phyloP scores from a whole-genome alignment of 1,140 invertebrate genomes.

The Helicoverpa armigera region DNA sequence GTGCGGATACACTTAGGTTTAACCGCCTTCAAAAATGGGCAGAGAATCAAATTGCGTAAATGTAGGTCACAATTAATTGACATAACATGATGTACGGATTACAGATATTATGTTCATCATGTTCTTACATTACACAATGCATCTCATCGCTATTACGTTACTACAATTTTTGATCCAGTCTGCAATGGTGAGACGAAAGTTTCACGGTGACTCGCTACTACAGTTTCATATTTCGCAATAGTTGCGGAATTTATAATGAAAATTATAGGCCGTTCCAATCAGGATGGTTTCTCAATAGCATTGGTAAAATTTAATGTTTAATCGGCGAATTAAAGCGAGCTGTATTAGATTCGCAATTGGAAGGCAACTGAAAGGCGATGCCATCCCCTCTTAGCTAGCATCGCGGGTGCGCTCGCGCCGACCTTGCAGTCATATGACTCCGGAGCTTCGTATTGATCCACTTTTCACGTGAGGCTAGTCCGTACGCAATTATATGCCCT shows the following conservation, averaged over 20 bases:
- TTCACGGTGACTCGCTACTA: slow-evolving; percentile 11
- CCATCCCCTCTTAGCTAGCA: slow-evolving; percentile 38
- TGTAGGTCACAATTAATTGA: slow-evolving; percentile 43
- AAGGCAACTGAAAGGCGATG: slow-evolving; percentile 45
- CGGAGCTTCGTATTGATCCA: slow-evolving; percentile 56
- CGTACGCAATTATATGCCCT: slow-evolving; percentile 50
- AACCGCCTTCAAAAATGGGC: slow-evolving; percentile 6
- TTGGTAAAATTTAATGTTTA: slow-evolving; percentile 23
- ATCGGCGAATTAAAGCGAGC: slow-evolving; percentile 21
- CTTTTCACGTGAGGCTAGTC: slow-evolving; percentile 47
- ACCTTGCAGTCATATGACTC: slow-evolving; percentile 55
- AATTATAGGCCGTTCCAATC: slow-evolving; percentile 22
- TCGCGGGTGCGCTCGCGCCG: slow-evolving; percentile 20
- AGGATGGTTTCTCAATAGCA: slow-evolving; percentile 23
- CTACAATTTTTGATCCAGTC: slow-evolving; percentile 25
- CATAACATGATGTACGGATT: slow-evolving; percentile 45
- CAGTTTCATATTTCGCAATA: slow-evolving; percentile 24
- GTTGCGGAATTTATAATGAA: slow-evolving; percentile 14
- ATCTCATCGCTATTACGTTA: slow-evolving; percentile 14
- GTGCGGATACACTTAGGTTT: too few species aligned
- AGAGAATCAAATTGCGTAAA: slow-evolving; percentile 16
- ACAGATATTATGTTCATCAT: slow-evolving; percentile 27
- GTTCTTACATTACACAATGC: slow-evolving; percentile 18
- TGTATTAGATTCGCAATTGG: slow-evolving; percentile 42
- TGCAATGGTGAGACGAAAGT: slow-evolving; percentile 25